A percentile compares a stretch with the other conserved stretches of the same genome.
These are phyloP conservation scores for Apogon talboti DNA, from an alignment of 2,797 vertebrate species.

Conservation along the genomic window DNA sequence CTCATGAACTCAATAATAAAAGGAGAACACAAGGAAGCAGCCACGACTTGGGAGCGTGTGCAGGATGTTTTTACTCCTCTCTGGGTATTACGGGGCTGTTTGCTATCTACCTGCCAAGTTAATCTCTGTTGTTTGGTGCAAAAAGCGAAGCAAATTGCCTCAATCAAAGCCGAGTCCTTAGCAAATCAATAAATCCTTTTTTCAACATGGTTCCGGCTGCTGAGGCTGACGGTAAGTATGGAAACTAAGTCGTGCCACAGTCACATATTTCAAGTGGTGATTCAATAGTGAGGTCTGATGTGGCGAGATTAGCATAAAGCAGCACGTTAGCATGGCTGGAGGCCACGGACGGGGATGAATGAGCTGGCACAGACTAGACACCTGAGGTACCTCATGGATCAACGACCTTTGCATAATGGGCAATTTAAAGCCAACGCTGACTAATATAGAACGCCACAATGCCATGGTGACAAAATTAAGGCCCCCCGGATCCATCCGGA, in stretches of 20 bases:
- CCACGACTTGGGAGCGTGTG: too few species aligned
- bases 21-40: too few species aligned
- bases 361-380: constrained; percentile 49
- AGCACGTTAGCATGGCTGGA: constrained; percentile 55
- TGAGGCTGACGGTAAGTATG: constrained; percentile 12
- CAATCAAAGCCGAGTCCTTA: neutral
- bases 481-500: constrained; percentile 41
- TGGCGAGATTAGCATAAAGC: constrained; percentile 60
- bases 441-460: constrained; percentile 17
- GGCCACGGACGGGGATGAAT: constrained; percentile 53
- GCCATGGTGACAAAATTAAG: constrained; percentile 37
- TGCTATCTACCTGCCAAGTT: neutral
- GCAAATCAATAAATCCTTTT: constrained; percentile 8
- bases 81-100: neutral
- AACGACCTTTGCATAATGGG: constrained; percentile 72
- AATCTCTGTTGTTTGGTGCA: neutral
- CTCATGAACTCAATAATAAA: too few species aligned
- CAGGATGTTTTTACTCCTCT: too few species aligned
- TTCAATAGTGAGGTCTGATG: constrained; percentile 53
- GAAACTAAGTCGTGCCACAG: constrained; percentile 25
- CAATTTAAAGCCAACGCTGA: constrained; percentile 58
- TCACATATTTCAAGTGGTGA: constrained; percentile 49
- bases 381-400: constrained; percentile 64
- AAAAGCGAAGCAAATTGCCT: constrained; percentile 2
- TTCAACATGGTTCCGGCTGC: constrained; percentile 10